Conservation (phyloP, 2,113 vertebrate genomes). For the Chaetura pelagica region DNA sequence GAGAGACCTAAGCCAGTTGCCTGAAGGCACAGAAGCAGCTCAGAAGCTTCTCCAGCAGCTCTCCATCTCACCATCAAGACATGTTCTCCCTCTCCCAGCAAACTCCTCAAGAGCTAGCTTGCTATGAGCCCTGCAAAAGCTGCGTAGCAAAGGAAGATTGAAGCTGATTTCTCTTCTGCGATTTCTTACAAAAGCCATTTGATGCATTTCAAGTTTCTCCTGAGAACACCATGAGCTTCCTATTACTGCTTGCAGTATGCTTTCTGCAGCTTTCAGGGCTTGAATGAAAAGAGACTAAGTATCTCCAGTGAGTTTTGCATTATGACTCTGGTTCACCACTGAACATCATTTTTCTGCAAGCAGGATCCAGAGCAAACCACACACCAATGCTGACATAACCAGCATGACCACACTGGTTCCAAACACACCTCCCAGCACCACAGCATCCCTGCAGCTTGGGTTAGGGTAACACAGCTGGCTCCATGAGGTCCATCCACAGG, state of each 20-base stretch:
- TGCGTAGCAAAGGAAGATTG: not conserved
- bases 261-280: not conserved
- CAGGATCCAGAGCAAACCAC: not conserved
- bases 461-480: not conserved
- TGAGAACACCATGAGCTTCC: not conserved
- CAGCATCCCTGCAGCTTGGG: not conserved
- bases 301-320: not conserved
- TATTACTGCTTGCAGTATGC: not conserved
- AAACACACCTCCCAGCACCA: not conserved
- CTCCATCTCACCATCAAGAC: not conserved
- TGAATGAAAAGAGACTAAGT: not conserved
- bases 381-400: not conserved
- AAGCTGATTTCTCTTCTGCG: not conserved
- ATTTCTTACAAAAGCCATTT: not conserved
- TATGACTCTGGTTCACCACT: not conserved
- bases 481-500: not conserved
- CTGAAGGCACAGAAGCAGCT: not conserved
- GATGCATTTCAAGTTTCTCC: not conserved
- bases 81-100: not conserved
- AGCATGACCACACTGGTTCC: not conserved
- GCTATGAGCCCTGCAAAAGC: not conserved
- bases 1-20: not conserved
- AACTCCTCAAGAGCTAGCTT: not conserved
- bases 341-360: not conserved
- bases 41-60: not conserved